Evolutionary conservation across 2,797 vertebrate species (phyloP).

Genomic region (Anguilla anguilla): DNA sequence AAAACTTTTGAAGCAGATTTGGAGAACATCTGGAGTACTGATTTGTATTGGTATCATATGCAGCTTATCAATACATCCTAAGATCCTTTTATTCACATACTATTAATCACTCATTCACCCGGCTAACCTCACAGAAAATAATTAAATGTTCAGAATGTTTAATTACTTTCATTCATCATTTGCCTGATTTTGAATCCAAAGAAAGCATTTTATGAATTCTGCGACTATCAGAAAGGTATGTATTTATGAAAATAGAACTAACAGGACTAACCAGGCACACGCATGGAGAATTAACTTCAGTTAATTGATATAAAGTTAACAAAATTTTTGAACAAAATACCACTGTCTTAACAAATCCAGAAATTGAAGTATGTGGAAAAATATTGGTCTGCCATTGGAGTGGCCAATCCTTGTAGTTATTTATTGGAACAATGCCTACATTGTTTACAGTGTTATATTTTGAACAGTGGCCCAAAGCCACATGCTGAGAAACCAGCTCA

Average conservation of each 20-base stretch:
- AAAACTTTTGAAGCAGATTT: not conserved
- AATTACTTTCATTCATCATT: not conserved
- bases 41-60: not conserved
- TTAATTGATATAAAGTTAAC: not conserved
- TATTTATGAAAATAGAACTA: not conserved
- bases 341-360: not conserved
- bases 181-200: not conserved
- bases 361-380: not conserved
- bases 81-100: not conserved
- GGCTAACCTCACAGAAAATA: constrained; percentile 1
- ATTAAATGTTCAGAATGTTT: not conserved
- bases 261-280: not conserved
- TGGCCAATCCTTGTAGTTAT: not conserved
- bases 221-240: not conserved
- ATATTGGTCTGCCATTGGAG: not conserved
- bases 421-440: not conserved
- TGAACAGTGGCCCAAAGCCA: not conserved
- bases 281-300: not conserved
- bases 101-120: not conserved
- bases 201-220: constrained; percentile 3
- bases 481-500: not conserved
- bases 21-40: not conserved
- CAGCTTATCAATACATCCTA: not conserved
- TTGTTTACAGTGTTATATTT: not conserved
- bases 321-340: not conserved